phyloP scores from a whole-genome alignment of 2,888 invertebrate species.

The Abrostola triplasia region DNA sequence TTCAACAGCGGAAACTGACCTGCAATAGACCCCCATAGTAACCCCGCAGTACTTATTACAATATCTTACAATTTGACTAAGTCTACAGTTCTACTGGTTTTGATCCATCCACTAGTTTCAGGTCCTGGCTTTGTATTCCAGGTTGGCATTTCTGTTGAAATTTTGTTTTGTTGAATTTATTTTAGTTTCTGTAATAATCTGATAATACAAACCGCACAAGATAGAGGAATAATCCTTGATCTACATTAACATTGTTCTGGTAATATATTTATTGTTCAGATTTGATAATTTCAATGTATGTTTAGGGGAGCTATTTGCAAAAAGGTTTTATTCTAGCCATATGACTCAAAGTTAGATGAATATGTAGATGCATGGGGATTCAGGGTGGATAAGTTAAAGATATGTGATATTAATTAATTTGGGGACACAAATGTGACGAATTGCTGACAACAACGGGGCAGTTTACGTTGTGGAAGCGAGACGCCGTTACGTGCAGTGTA shows the following conservation, averaged over 20 bases:
- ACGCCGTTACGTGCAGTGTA: too few relatives aligned
- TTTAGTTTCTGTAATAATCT: slow-evolving; percentile 5
- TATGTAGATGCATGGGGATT: too few relatives aligned
- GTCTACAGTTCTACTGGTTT: slow-evolving; percentile 42
- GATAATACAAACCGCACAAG: not conserved
- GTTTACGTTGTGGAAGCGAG: too few relatives aligned
- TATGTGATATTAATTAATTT: too few relatives aligned
- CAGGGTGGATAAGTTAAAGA: not conserved
- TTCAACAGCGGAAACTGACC: too few relatives aligned
- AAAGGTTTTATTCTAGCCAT: too few relatives aligned
- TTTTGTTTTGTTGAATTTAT: slow-evolving; percentile 28
- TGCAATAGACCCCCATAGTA: too few relatives aligned
- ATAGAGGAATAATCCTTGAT: not conserved
- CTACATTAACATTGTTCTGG: not conserved
- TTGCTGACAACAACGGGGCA: too few relatives aligned
- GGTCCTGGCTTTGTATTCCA: slow-evolving; percentile 47
- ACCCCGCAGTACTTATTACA: slow-evolving; percentile 10
- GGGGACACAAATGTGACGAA: too few relatives aligned
- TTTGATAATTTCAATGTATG: not conserved
- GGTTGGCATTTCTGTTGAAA: slow-evolving; percentile 45
- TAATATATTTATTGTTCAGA: too few relatives aligned
- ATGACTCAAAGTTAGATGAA: too few relatives aligned
- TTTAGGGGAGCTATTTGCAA: not conserved
- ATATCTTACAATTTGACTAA: slow-evolving; percentile 39
- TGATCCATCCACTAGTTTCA: slow-evolving; percentile 45